phyloP scores from a whole-genome alignment of 92 coral and sea anemone genomes.

The Ricordea florida region DNA sequence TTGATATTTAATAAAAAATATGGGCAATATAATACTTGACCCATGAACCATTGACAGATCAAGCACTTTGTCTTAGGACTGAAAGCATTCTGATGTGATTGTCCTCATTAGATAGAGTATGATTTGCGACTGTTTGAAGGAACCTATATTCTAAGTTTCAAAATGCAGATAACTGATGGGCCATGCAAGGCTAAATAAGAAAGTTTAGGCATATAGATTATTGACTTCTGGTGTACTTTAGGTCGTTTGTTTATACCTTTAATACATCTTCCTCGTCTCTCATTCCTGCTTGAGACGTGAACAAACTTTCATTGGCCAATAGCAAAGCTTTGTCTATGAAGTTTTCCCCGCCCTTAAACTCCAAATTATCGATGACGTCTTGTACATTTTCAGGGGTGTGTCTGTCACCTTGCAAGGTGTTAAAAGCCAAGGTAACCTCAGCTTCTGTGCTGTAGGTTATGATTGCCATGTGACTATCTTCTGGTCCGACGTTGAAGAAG shows the following conservation, averaged over 20 bases:
- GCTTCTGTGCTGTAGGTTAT: slow-evolving; percentile 39
- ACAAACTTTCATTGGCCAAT: slow-evolving; percentile 3
- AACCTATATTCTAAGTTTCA: too few relatives aligned
- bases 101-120: too few relatives aligned
- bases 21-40: too few relatives aligned
- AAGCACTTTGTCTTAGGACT: too few relatives aligned
- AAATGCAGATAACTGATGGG: too few relatives aligned
- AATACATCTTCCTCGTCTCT: not conserved
- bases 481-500: slow-evolving; percentile 26
- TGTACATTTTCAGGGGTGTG: not conserved
- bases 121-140: too few relatives aligned
- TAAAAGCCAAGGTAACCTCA: slow-evolving; percentile 33
- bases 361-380: not conserved
- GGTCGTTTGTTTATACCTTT: slow-evolving; percentile 1
- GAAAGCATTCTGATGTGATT: too few relatives aligned
- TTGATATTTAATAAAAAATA: too few relatives aligned
- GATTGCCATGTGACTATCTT: slow-evolving; percentile 4
- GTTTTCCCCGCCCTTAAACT: slow-evolving; percentile 5
- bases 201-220: too few relatives aligned
- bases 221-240: too few relatives aligned
- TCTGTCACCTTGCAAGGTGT: not conserved
- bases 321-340: slow-evolving; percentile 38
- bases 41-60: too few relatives aligned
- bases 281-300: slow-evolving; percentile 29
- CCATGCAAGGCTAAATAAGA: too few relatives aligned